Evolutionary conservation across 2,797 vertebrate species (phyloP), one percentile per base, ranked within the genome.

Genomic region (Synanceia verrucosa): DNA sequence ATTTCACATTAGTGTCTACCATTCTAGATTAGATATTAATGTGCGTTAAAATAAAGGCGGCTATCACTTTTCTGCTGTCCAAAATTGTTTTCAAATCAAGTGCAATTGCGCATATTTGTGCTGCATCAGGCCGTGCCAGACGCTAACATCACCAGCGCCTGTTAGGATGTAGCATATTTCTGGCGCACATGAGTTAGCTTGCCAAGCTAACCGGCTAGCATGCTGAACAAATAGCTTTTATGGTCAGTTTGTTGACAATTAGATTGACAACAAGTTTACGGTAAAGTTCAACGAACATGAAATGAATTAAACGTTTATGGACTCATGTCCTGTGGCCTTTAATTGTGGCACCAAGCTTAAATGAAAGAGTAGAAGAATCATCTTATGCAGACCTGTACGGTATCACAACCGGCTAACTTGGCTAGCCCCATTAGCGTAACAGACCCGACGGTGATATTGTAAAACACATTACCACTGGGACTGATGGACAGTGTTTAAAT

Each of bases 171-270:
- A 85, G 73, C 78, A 65, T 61, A 31, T 67, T 80, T 91, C 88
- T 91, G 89, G 90, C 91, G 92, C 92, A 92, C 90, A 92, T 83
- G 90, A 92, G 89, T 87, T 91, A 90, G 91, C 89, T 70, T 10
- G 0, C 7, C 5, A 11, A 75, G 91, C 88, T 93, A 91, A 73
- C 82, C 68, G 66, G 83, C 43, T 88, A 86, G 78, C 71, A 43
- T 64, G 82, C 83, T 75, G 67, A 72, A 53, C 34, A 68, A 56
- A 43, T 51, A 34, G 65, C 78, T 41, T 47, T 52, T 29, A 23
- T 43, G n/a, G 26, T 23, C n/a, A 18, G 60, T 66, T 68, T 57
- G 24, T 59, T 48, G 14, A 61, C 26, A 29, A 60, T 48, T 24
- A 5, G 1, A 19, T 24, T 52, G 53, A 68, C 31, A 47, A 6